phyloP scores from a whole-genome alignment of 2,113 vertebrate genomes.

The Meles meles region DNA sequence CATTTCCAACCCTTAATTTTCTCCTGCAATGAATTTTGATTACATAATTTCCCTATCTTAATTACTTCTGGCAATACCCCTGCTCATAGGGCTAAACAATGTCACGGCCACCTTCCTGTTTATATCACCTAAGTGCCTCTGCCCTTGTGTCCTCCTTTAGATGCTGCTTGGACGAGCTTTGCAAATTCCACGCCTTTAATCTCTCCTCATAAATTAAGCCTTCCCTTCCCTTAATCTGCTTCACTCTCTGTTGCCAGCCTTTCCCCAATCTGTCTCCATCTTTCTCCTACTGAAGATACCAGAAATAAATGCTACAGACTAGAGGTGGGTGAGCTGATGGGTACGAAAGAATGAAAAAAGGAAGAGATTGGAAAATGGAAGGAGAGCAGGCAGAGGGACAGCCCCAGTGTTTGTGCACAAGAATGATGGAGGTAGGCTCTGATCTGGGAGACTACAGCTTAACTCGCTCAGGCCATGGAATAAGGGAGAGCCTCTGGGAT shows the following conservation, averaged over 20 bases:
- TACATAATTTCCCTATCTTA: constrained; percentile 37
- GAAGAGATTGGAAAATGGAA: not conserved
- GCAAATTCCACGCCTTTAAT: not conserved
- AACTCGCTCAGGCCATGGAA: too few relatives aligned
- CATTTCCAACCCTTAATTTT: constrained; percentile 13
- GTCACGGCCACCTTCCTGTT: not conserved
- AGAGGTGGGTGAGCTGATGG: constrained; percentile 44
- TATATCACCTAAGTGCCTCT: not conserved
- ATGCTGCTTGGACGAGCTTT: not conserved
- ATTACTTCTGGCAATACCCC: not conserved
- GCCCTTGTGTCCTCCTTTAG: not conserved
- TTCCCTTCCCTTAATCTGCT: constrained; percentile 49
- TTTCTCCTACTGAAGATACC: constrained; percentile 58
- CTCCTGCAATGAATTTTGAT: constrained; percentile 17
- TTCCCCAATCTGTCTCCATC: constrained; percentile 64
- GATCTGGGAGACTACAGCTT: rapidly evolving
- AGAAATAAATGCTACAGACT: constrained; percentile 63
- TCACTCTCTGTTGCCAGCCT: constrained; percentile 43
- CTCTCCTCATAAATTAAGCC: constrained; percentile 49
- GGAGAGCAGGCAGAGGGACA: not conserved
- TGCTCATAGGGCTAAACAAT: not conserved
- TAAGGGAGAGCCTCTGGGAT: not conserved
- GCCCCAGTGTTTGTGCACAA: not conserved
- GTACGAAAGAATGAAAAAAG: not conserved
- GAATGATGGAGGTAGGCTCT: rapidly evolving